phyloP scores from a whole-genome alignment of 2,888 invertebrate species.

The Carcina quercana region DNA sequence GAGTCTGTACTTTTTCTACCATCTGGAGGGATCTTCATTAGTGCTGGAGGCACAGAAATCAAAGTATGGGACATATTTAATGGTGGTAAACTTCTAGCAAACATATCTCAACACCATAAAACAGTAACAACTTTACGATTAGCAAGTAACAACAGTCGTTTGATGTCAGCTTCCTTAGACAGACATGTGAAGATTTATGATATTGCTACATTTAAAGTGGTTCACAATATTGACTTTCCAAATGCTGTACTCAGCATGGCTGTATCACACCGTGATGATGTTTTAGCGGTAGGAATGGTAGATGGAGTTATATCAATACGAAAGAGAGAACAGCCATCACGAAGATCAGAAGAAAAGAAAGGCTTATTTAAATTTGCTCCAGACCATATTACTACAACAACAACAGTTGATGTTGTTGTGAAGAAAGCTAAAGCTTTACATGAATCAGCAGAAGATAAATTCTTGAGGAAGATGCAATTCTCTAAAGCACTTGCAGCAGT shows the following conservation, averaged over 20 bases:
- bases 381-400: slow-evolving; percentile 41
- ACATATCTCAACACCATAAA: slow-evolving; percentile 95
- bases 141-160: slow-evolving; percentile 85
- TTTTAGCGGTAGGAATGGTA: slow-evolving; percentile 92
- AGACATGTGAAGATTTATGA: slow-evolving; percentile 96
- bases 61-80: slow-evolving; percentile 95
- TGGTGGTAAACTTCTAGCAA: slow-evolving; percentile 88
- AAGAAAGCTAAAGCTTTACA: slow-evolving; percentile 45
- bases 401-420: slow-evolving; percentile 68
- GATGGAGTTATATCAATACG: slow-evolving; percentile 93
- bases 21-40: slow-evolving; percentile 91
- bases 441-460: slow-evolving; percentile 78
- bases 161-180: slow-evolving; percentile 94
- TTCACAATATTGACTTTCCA: slow-evolving; percentile 92
- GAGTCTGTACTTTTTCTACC: slow-evolving; percentile 92
- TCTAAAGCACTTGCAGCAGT: slow-evolving; percentile 85
- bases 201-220: slow-evolving; percentile 86
- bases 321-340: slow-evolving; percentile 78
- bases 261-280: slow-evolving; percentile 83
- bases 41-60: slow-evolving; percentile 93
- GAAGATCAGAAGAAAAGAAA: slow-evolving; percentile 43
- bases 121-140: slow-evolving; percentile 91
- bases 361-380: slow-evolving; percentile 68
- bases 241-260: slow-evolving; percentile 93
- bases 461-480: slow-evolving; percentile 87